Evolutionary conservation across 2,113 vertebrate genomes (phyloP).

Genomic region (Orycteropus afer): DNA sequence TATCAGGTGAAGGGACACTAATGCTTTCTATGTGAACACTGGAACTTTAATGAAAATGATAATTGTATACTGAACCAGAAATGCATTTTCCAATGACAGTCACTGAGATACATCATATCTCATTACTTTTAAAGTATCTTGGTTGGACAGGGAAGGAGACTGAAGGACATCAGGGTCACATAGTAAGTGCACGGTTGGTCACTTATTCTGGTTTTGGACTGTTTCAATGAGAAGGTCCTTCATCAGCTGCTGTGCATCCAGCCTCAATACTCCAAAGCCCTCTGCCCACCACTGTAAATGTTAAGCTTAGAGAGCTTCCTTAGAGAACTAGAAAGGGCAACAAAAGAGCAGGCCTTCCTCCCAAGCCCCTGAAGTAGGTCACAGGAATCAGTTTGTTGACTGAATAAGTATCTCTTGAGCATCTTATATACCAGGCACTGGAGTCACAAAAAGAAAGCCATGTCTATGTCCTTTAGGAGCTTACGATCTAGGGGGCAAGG

Average conservation of each 20-base stretch:
- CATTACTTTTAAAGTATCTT: slow-evolving; percentile 9
- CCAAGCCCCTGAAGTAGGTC: not conserved
- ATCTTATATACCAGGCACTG: not conserved
- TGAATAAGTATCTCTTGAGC: not conserved
- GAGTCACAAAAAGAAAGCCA: not conserved
- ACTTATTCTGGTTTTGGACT: not conserved
- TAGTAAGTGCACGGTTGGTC: not conserved
- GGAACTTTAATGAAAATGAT: not conserved
- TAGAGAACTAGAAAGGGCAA: not conserved
- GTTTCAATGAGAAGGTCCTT: not conserved
- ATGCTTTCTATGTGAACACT: not conserved
- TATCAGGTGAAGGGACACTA: not conserved
- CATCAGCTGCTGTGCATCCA: not conserved
- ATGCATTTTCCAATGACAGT: not conserved
- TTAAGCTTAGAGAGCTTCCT: not conserved
- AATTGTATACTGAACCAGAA: not conserved
- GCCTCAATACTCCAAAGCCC: not conserved
- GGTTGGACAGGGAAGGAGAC: not conserved
- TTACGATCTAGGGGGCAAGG: not conserved
- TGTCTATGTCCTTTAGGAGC: not conserved
- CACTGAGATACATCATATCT: not conserved
- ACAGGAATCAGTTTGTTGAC: not conserved
- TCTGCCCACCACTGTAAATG: not conserved
- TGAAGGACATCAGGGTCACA: not conserved
- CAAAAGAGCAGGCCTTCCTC: not conserved